These are phyloP conservation scores for Lochmaea capreae DNA, from an alignment of 2,888 invertebrate genomes.

Conservation along the genomic window DNA sequence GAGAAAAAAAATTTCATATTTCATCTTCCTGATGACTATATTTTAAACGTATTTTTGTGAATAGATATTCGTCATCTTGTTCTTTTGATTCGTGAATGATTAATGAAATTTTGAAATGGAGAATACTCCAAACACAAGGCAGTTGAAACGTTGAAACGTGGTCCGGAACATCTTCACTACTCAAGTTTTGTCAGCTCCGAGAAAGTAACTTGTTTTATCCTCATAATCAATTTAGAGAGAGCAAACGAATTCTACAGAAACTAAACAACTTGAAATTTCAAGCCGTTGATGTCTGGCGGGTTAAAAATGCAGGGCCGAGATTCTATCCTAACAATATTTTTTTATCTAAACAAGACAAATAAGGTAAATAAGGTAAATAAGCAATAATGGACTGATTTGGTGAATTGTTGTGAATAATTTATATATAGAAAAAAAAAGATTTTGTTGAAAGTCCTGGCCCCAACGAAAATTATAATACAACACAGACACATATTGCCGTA, in stretches of 20 bases:
- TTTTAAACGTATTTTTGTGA: constrained; percentile 7
- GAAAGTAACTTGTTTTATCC: constrained; percentile 9
- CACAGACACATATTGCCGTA: too few relatives aligned
- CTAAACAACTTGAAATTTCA: background rate
- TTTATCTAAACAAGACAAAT: too few relatives aligned
- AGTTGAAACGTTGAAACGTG: background rate
- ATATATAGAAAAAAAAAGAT: too few relatives aligned
- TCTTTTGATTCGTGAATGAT: constrained; percentile 14
- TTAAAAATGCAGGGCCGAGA: background rate
- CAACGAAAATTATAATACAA: too few relatives aligned
- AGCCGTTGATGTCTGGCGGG: background rate
- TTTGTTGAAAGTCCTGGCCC: too few relatives aligned
- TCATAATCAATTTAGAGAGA: constrained; percentile 5
- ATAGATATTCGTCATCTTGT: constrained; percentile 8
- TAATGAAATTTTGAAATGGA: constrained; percentile 15
- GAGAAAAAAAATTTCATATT: background rate
- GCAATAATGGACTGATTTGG: too few relatives aligned
- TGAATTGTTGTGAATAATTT: too few relatives aligned
- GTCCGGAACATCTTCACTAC: background rate
- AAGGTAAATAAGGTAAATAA: too few relatives aligned
- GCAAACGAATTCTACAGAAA: background rate
- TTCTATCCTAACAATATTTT: background rate
- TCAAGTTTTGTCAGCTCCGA: background rate
- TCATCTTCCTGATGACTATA: background rate
- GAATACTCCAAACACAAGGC: constrained; percentile 11